Evolutionary conservation across 2,888 invertebrate genomes (phyloP).

Genomic region (Patella pellucida): DNA sequence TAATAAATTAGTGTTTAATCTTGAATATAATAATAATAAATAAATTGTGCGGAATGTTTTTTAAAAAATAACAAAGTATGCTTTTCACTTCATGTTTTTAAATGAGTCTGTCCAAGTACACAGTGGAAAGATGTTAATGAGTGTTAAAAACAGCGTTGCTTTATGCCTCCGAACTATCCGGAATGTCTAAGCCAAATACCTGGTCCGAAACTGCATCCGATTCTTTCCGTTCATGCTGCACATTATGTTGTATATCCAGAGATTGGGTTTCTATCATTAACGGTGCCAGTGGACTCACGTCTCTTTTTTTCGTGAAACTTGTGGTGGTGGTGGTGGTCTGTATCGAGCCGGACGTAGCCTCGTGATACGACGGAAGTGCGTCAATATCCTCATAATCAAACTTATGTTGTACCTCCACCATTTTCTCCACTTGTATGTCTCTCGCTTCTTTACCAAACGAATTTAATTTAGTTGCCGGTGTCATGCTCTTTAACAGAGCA

Average conservation of each 20-base stretch:
- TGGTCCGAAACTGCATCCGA: slow-evolving; percentile 44
- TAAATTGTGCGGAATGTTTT: not conserved
- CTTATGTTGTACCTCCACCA: not conserved
- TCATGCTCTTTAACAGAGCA: not conserved
- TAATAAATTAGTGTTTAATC: no score
- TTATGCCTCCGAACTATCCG: slow-evolving; percentile 7
- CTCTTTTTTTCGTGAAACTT: slow-evolving; percentile 46
- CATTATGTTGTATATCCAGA: slow-evolving; percentile 12
- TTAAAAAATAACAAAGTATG: not conserved
- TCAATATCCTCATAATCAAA: slow-evolving; percentile 45
- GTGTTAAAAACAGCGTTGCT: not conserved
- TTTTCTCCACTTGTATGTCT: not conserved
- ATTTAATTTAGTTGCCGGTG: not conserved
- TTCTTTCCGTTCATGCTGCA: slow-evolving; percentile 20
- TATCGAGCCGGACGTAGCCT: slow-evolving; percentile 44
- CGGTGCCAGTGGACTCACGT: slow-evolving; percentile 50
- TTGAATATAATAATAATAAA: not conserved
- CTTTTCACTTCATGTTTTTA: slow-evolving; percentile 6
- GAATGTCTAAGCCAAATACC: slow-evolving; percentile 36
- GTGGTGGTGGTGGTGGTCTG: slow-evolving; percentile 26
- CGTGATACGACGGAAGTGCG: slow-evolving; percentile 52
- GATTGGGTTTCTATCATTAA: slow-evolving; percentile 44
- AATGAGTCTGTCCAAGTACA: slow-evolving; percentile 1
- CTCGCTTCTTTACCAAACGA: not conserved
- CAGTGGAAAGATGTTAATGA: not conserved